Evolutionary conservation across 1,140 invertebrate genomes (phyloP).

Genomic region (Drosophila persimilis): DNA sequence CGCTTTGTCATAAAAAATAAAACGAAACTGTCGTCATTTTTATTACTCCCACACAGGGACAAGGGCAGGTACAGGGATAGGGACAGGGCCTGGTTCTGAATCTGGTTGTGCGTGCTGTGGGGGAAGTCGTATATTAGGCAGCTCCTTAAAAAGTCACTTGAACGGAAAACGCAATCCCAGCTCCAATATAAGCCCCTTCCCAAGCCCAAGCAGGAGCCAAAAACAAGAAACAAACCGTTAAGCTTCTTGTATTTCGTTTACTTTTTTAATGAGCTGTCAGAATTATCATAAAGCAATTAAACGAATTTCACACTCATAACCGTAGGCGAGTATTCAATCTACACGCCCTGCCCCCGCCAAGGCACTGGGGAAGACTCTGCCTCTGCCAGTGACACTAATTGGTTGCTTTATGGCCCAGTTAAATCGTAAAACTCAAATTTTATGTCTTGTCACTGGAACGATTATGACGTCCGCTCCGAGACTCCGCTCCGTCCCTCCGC

Average conservation of each 20-base stretch:
- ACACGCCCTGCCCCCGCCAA: conserved; percentile 31
- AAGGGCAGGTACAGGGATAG: conserved; percentile 21
- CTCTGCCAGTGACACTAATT: conserved; percentile 79
- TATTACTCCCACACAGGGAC: conserved; percentile 58
- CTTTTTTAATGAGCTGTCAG: conserved; percentile 75
- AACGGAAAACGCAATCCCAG: conserved; percentile 56
- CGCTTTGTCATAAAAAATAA: conserved; percentile 74
- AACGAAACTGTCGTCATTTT: conserved; percentile 77
- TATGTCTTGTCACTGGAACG: conserved; percentile 81
- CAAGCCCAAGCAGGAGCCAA: conserved; percentile 27
- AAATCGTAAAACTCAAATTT: conserved; percentile 82
- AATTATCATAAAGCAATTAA: conserved; percentile 81
- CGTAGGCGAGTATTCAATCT: conserved; percentile 52
- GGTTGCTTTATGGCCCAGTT: conserved; percentile 80
- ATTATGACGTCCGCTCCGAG: conserved; percentile 73
- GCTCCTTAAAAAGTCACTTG: conserved; percentile 69
- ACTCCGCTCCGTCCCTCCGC: background rate
- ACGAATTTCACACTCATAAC: conserved; percentile 64
- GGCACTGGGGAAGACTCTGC: conserved; percentile 33
- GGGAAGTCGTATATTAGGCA: conserved; percentile 70
- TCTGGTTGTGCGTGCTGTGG: conserved; percentile 26
- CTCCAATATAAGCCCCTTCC: background rate
- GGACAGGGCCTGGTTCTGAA: conserved; percentile 13
- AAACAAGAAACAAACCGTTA: conserved; percentile 11
- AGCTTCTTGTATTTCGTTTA: conserved; percentile 28